Conservation (phyloP, 2,888 invertebrate genomes). For the Nysson spinosus region DNA sequence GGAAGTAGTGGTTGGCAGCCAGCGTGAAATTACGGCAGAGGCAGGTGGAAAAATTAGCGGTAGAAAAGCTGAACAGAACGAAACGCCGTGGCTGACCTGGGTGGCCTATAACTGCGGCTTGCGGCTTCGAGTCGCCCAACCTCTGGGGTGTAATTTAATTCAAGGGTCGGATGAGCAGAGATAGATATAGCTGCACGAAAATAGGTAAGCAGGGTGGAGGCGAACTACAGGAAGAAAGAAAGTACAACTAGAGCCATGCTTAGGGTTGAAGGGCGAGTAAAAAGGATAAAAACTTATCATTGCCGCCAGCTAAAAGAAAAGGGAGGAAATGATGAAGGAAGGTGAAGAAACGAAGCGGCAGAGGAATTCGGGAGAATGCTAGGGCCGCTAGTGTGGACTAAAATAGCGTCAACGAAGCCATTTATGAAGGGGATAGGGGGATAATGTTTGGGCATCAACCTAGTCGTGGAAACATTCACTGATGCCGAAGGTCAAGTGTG, state of each 20-base stretch:
- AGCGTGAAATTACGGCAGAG: conserved; percentile 9
- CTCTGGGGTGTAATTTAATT: conserved; percentile 66
- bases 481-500: conserved; percentile 24
- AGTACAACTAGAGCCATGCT: conserved; percentile 14
- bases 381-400: not conserved
- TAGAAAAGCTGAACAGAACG: conserved; percentile 5
- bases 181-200: conserved; percentile 50
- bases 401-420: conserved; percentile 12
- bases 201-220: conserved; percentile 28
- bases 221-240: conserved; percentile 1
- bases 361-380: conserved; percentile 1
- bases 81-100: conserved; percentile 17
- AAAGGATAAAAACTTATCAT: not conserved
- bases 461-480: conserved; percentile 9
- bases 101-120: conserved; percentile 13
- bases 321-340: not conserved
- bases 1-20: not conserved
- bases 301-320: not conserved
- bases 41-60: not conserved
- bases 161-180: conserved; percentile 61
- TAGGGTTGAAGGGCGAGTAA: not conserved
- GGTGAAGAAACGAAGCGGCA: not conserved
- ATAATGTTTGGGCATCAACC: conserved; percentile 19
- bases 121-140: conserved; percentile 45
- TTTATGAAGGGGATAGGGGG: not conserved